Percentiles rank a stretch among this genome's conserved stretches.
Evolutionary conservation across 2,888 invertebrate genomes (phyloP).

Genomic region (Magallana nippona): DNA sequence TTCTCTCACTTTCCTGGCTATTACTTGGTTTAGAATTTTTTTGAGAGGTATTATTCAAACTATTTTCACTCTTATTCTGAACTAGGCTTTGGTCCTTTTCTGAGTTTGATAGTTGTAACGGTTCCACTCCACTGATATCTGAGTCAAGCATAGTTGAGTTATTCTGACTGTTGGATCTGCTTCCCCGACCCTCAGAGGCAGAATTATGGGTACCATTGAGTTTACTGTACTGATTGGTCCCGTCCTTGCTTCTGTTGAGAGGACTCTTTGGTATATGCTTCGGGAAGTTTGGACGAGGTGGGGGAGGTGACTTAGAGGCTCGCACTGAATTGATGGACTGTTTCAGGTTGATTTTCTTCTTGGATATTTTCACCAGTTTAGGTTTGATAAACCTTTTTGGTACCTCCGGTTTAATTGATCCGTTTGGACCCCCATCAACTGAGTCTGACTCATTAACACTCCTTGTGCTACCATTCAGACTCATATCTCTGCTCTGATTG

Average conservation of each 20-base stretch:
- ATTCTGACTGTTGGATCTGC: neutral
- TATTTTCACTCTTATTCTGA: slow-evolving; percentile 37
- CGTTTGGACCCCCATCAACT: slow-evolving; percentile 35
- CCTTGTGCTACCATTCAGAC: neutral
- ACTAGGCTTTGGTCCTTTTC: slow-evolving; percentile 49
- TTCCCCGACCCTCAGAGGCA: slow-evolving; percentile 3
- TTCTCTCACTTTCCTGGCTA: neutral
- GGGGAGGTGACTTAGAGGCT: slow-evolving; percentile 52
- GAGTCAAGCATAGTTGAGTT: neutral
- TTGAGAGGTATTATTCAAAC: neutral
- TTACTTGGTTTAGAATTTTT: neutral
- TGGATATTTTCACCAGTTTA: slow-evolving; percentile 66
- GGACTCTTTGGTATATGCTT: slow-evolving; percentile 49
- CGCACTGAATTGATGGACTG: slow-evolving; percentile 40
- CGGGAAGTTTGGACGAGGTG: slow-evolving; percentile 56
- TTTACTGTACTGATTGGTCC: slow-evolving; percentile 32
- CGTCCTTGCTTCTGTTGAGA: slow-evolving; percentile 42
- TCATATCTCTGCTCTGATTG: neutral
- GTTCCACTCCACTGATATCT: slow-evolving; percentile 39
- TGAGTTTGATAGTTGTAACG: slow-evolving; percentile 40
- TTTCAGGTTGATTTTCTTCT: slow-evolving; percentile 41
- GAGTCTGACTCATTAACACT: slow-evolving; percentile 25
- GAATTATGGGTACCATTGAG: neutral
- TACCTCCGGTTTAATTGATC: slow-evolving; percentile 59
- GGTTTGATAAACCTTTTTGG: slow-evolving; percentile 67